Evolutionary conservation across 1,140 invertebrate species (phyloP), one percentile per base, ranked within the genome.

Genomic region (Dufourea novaeangliae): DNA sequence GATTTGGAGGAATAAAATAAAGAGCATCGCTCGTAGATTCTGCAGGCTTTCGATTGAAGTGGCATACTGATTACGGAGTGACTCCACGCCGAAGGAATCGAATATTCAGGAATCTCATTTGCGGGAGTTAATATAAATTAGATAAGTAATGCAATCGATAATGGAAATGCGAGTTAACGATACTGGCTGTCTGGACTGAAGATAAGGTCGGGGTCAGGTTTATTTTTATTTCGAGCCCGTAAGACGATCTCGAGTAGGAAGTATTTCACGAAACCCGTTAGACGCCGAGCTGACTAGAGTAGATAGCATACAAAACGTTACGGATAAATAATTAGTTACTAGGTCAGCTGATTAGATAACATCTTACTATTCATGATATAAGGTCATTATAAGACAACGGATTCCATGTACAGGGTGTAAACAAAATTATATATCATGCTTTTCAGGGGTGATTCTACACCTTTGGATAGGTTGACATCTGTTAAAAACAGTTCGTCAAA

Each of bases 71-170:
- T 39, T 62, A 22, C 14, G 34, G 7, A 46, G 14, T 2, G 32
- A 68, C 29, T 37, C 1, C 1, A 11, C 6, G 7, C 25, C 1
- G 1, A 14, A 10, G 8, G 25, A 27, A 46, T 76, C 0, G 41
- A 76, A 76, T 69, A 76, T 76, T 76, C 1, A 50, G 2, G 0
- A 11, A 50, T 22, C 29, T 50, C 27, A 39, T 76, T 69, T 61
- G 20, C 41, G 20, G 0, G 7, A 32, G 4, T n/a, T n/a, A 14
- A 69, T 39, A 46, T 59, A 57, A 57, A 14, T 41, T 34, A n/a
- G 4, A 54, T 66, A 41, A 41, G 4, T 7, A 54, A 56, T 66
- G 34, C 8, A 41, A 54, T 68, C 52, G 25, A 59, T 68, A 59
- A 68, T 46, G 37, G 12, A 57, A 68, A 67, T 67, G 10, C 12